These are phyloP conservation scores for Stenotaenia linearis DNA, from an alignment of 2,888 invertebrate species.

Conservation along the genomic window DNA sequence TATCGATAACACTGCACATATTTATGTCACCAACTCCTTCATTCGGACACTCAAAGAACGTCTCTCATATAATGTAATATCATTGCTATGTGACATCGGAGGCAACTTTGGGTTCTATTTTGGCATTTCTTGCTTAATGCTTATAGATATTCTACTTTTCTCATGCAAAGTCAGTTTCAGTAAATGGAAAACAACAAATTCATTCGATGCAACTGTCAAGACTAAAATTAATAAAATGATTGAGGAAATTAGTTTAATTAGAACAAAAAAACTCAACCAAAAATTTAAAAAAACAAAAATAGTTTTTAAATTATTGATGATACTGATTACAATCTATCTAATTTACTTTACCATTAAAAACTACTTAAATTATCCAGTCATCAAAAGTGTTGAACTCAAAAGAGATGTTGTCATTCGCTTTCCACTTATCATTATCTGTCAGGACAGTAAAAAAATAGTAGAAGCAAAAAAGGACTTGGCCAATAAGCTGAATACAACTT, in stretches of 20 bases:
- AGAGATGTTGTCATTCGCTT: not conserved
- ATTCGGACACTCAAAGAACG: not conserved
- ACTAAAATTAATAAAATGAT: too few species aligned
- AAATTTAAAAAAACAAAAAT: too few species aligned
- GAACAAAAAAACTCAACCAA: too few species aligned
- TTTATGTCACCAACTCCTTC: not conserved
- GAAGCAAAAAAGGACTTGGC: not conserved
- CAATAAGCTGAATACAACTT: not conserved
- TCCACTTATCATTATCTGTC: not conserved
- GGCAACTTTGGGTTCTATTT: not conserved
- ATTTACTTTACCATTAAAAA: not conserved
- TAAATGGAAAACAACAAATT: not conserved
- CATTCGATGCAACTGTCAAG: too few species aligned
- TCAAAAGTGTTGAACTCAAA: not conserved
- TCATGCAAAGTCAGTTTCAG: not conserved
- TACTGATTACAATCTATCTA: not conserved
- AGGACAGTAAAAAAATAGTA: not conserved
- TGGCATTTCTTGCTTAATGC: not conserved
- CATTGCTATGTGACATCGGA: not conserved
- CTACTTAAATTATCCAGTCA: not conserved
- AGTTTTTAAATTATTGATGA: not conserved
- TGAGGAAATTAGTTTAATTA: too few species aligned
- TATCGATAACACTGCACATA: too few species aligned
- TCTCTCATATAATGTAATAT: not conserved
- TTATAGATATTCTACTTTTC: not conserved